These are phyloP conservation scores for Drosophila merina DNA, from an alignment of 2,888 invertebrate genomes.

Conservation along the genomic window DNA sequence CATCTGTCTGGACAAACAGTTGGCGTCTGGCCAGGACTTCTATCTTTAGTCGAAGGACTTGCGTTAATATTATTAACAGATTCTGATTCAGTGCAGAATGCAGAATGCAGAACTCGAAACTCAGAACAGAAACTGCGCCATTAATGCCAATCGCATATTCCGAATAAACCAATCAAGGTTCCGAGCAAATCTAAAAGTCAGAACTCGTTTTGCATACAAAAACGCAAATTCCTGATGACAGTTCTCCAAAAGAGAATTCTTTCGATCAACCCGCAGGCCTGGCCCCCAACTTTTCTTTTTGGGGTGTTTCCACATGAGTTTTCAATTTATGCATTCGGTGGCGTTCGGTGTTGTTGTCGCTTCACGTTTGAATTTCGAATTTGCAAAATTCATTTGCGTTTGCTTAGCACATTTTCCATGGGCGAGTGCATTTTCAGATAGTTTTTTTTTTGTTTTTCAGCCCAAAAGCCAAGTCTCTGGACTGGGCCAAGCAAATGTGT, in stretches of 20 bases:
- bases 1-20: slow-evolving; percentile 49
- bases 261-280: slow-evolving; percentile 17
- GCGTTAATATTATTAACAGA: neutral
- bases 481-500: slow-evolving; percentile 58
- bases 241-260: slow-evolving; percentile 44
- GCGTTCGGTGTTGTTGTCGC: slow-evolving; percentile 46
- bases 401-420: slow-evolving; percentile 71
- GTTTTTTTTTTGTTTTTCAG: slow-evolving; percentile 18
- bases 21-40: slow-evolving; percentile 50
- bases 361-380: slow-evolving; percentile 66
- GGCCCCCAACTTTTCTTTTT: slow-evolving; percentile 31
- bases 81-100: neutral
- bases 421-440: slow-evolving; percentile 55
- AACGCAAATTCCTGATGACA: slow-evolving; percentile 40
- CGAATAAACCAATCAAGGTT: slow-evolving; percentile 37
- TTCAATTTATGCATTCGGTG: slow-evolving; percentile 45
- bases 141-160: slow-evolving; percentile 24
- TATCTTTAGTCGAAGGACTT: slow-evolving; percentile 7
- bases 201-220: slow-evolving; percentile 41
- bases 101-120: neutral
- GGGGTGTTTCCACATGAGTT: slow-evolving; percentile 40
- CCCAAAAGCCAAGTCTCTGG: neutral
- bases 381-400: slow-evolving; percentile 74
- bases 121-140: slow-evolving; percentile 13
- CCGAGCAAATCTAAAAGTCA: slow-evolving; percentile 37